phyloP scores from a whole-genome alignment of 2,797 vertebrate genomes.

The Manis pentadactyla region DNA sequence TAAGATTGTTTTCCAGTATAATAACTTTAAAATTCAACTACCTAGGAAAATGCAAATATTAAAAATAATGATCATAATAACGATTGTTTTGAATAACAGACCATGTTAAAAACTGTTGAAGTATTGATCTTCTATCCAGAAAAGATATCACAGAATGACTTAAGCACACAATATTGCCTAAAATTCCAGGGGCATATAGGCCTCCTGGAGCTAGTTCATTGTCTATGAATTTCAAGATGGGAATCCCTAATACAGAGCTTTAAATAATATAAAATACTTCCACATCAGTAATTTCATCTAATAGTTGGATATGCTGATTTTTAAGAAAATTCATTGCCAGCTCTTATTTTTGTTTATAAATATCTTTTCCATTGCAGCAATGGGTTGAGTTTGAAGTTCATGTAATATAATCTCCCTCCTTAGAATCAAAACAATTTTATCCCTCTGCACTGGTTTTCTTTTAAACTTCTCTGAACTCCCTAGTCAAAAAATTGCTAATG shows the following conservation, averaged over 20 bases:
- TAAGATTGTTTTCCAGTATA: background rate
- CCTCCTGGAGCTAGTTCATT: background rate
- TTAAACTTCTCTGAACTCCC: background rate
- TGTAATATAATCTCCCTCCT: background rate
- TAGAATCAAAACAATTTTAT: slow-evolving; percentile 42
- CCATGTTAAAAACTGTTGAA: slow-evolving; percentile 29
- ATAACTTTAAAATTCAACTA: background rate
- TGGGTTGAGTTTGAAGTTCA: background rate
- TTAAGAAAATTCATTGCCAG: background rate
- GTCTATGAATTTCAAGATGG: background rate
- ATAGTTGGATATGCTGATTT: background rate
- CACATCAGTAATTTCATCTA: background rate
- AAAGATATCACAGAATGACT: background rate
- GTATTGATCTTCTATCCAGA: background rate
- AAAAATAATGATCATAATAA: background rate
- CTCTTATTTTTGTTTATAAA: background rate
- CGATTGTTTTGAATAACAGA: background rate
- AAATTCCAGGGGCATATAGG: background rate
- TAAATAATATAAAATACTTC: slow-evolving; percentile 4
- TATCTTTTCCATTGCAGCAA: background rate
- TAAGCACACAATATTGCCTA: background rate
- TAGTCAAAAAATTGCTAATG: background rate
- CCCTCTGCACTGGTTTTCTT: slow-evolving; percentile 49
- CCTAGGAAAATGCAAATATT: background rate
- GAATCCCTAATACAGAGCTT: background rate